Evolutionary conservation across 2,113 vertebrate genomes (phyloP).

Genomic region (Vimba vimba): DNA sequence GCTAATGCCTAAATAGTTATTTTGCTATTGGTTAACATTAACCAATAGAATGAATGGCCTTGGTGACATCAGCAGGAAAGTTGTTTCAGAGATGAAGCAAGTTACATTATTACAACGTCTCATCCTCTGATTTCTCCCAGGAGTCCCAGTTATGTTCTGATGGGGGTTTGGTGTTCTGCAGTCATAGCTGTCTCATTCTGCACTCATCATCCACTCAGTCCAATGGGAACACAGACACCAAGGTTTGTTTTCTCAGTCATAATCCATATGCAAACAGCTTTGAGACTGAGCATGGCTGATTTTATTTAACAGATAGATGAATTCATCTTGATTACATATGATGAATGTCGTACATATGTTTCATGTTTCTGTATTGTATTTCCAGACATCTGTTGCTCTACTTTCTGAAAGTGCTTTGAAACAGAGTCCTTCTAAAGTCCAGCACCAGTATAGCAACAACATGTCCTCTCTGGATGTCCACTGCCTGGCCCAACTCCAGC

Average conservation of each 20-base stretch:
- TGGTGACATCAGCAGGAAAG: background rate
- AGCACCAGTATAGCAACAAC: slow-evolving; percentile 95
- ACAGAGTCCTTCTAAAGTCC: slow-evolving; percentile 79
- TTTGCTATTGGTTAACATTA: too few species aligned
- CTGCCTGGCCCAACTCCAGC: slow-evolving; percentile 89
- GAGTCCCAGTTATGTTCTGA: slow-evolving; percentile 76
- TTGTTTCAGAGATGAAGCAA: background rate
- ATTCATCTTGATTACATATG: background rate
- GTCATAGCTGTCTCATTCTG: slow-evolving; percentile 95
- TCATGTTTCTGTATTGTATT: slow-evolving; percentile 15
- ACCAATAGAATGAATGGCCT: too few species aligned
- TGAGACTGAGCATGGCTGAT: background rate
- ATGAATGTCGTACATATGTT: background rate
- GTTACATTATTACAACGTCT: background rate
- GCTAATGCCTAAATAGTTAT: too few species aligned
- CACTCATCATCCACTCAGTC: slow-evolving; percentile 80
- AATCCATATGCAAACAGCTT: background rate
- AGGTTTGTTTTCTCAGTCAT: slow-evolving; percentile 63
- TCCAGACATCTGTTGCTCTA: slow-evolving; percentile 77
- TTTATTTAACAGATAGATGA: background rate
- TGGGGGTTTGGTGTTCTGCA: slow-evolving; percentile 91
- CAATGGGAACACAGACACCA: slow-evolving; percentile 65
- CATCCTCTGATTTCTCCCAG: slow-evolving; percentile 55
- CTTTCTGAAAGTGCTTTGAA: slow-evolving; percentile 75
- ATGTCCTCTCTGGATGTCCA: slow-evolving; percentile 92